Percentiles rank a stretch among this genome's conserved stretches.
Evolutionary conservation across 2,888 invertebrate genomes (phyloP).

Genomic region (Platycnemis pennipes): DNA sequence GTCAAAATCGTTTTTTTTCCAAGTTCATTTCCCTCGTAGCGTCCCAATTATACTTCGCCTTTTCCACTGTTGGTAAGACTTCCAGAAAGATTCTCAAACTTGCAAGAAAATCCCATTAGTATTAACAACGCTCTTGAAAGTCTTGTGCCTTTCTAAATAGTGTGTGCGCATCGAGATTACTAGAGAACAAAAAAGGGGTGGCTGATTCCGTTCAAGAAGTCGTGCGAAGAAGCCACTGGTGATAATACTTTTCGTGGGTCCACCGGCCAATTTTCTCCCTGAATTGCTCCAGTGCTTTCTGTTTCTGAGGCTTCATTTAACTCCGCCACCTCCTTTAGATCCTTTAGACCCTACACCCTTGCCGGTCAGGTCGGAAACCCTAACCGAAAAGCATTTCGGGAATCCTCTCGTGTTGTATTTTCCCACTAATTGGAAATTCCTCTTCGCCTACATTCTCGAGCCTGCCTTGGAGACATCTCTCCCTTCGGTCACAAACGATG

Average conservation of each 20-base stretch:
- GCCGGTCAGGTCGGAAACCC: background rate
- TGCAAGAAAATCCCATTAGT: too few relatives aligned
- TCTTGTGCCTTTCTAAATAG: too few relatives aligned
- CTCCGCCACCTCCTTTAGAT: background rate
- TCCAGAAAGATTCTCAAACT: too few relatives aligned
- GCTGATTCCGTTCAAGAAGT: too few relatives aligned
- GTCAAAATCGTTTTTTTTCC: too few relatives aligned
- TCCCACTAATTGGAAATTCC: slow-evolving; percentile 25
- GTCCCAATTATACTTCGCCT: too few relatives aligned
- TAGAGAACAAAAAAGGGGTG: too few relatives aligned
- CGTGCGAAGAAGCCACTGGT: too few relatives aligned
- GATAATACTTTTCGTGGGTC: background rate
- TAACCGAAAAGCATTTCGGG: background rate
- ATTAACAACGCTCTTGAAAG: too few relatives aligned
- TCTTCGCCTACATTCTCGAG: background rate
- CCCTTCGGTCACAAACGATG: background rate
- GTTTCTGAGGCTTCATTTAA: background rate
- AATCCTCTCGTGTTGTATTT: background rate
- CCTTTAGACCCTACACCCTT: background rate
- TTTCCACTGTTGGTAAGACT: too few relatives aligned
- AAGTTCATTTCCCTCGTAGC: too few relatives aligned
- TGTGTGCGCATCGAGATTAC: too few relatives aligned
- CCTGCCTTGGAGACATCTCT: background rate
- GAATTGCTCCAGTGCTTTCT: background rate
- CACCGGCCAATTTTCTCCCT: background rate